Base-by-base conservation (phyloP, 2,113 vertebrate species). In the Peromyscus polionotus region DNA sequence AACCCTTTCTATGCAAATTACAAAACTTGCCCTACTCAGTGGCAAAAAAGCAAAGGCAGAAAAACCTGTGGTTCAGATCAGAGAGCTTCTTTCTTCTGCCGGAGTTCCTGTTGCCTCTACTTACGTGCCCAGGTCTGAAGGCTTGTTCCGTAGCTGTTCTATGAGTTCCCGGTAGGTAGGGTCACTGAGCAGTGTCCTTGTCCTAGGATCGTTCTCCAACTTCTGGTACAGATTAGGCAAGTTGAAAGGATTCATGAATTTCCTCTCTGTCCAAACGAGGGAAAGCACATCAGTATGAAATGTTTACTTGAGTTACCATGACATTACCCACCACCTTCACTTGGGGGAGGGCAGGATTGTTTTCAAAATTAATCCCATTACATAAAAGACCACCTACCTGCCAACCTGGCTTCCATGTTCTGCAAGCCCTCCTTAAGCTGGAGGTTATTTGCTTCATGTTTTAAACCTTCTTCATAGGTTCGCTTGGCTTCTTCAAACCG, bases 211-310 rank as follows among this genome's bases (percentile, higher is more conserved):
- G 0, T 28, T 98, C 98, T 99, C 99, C 96, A 99, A 97, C 97
- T 99, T 99, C 97, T 99, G 99, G 91, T 99, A 99, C 72, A 99
- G 95, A 98, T 99, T 99, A n/a, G 99, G 99, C 97, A 99, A 98
- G 45, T 99, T 99, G 96, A 99, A 99, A 28, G 99, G 99, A 95
- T 99, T 99, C 99, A 99, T 99, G 98, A 99, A 99, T 42, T 99
- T 98, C 95, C 98, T 98, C 93, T 99, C 99, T 99, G 98, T 31
- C n/a, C 59, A 51, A 48, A 45, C 10, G 88, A 67, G 96, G 57
- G 11, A 72, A 45, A 7, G 57, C 8, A 1, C 0, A 7, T n/a
- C 7, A 94, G 4, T 4, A 57, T 88, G 51, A 85, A 81, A 61
- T 0, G 68, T 77, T 24, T 24, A 7, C n/a, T 81, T 31, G 0